phyloP scores from a whole-genome alignment of 1,140 invertebrate genomes.

The Drosophila chauvacae region DNA sequence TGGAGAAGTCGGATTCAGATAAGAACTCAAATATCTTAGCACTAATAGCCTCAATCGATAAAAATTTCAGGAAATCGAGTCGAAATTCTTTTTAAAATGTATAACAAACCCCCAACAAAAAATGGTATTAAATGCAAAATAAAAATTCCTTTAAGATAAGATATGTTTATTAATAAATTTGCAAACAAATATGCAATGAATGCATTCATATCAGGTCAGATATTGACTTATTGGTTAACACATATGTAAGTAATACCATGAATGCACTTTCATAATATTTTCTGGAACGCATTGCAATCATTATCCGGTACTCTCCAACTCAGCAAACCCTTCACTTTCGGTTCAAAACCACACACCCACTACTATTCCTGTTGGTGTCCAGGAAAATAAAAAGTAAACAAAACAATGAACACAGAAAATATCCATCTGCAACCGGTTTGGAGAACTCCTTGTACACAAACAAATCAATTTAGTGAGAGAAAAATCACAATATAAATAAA shows the following conservation, averaged over 20 bases:
- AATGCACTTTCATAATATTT: conserved; percentile 26
- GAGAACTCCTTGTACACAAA: conserved; percentile 26
- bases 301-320: not conserved
- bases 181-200: conserved; percentile 18
- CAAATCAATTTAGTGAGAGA: conserved; percentile 40
- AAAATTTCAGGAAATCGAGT: not conserved
- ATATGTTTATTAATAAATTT: conserved; percentile 16
- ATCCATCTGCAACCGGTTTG: conserved; percentile 26
- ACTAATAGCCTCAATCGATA: not conserved
- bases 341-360: conserved; percentile 1
- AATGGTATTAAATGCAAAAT: conserved; percentile 11
- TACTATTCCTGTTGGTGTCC: not conserved
- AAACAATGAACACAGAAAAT: conserved; percentile 1
- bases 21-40: conserved; percentile 9
- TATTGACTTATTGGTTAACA: conserved; percentile 23
- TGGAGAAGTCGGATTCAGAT: conserved; percentile 1
- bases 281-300: conserved; percentile 16
- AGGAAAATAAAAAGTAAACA: conserved; percentile 16
- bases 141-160: conserved; percentile 23
- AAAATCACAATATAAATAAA: conserved; percentile 33
- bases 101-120: not conserved
- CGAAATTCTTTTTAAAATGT: no score
- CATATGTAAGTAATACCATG: conserved; percentile 5
- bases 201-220: conserved; percentile 19
- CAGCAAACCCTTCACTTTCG: conserved; percentile 1